Conservation (phyloP, 1,140 invertebrate species). For the Colletes gigas region DNA sequence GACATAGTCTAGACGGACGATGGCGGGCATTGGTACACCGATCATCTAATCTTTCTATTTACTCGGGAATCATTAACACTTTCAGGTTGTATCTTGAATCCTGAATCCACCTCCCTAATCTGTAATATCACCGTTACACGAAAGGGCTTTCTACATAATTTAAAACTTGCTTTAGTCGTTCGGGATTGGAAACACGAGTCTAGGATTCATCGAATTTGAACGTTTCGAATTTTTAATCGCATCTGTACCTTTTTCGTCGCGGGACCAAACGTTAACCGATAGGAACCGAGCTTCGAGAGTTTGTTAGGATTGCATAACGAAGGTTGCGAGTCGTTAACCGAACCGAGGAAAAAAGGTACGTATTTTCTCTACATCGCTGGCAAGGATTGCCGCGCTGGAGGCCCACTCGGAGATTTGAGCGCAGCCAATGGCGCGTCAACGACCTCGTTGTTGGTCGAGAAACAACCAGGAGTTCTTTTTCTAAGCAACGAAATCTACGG, state of each 20-base stretch:
- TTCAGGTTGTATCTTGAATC: constrained; percentile 33
- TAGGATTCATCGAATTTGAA: background rate
- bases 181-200: background rate
- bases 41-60: constrained; percentile 59
- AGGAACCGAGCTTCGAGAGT: background rate
- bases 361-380: constrained; percentile 60
- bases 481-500: constrained; percentile 12
- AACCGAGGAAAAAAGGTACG: constrained; percentile 27
- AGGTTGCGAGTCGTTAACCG: constrained; percentile 37
- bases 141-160: background rate
- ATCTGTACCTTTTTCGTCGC: too few relatives aligned
- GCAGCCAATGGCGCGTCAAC: constrained; percentile 59
- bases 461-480: constrained; percentile 43
- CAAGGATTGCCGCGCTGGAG: constrained; percentile 50
- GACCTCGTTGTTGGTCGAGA: constrained; percentile 54
- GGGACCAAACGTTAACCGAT: background rate
- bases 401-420: constrained; percentile 60
- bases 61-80: constrained; percentile 36
- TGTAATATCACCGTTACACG: constrained; percentile 5
- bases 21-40: constrained; percentile 63
- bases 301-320: constrained; percentile 40
- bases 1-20: constrained; percentile 73
- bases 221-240: background rate
- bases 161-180: background rate
- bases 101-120: background rate